Conservation (phyloP, 2,797 vertebrate genomes). For the Rhynchonycteris naso region DNA sequence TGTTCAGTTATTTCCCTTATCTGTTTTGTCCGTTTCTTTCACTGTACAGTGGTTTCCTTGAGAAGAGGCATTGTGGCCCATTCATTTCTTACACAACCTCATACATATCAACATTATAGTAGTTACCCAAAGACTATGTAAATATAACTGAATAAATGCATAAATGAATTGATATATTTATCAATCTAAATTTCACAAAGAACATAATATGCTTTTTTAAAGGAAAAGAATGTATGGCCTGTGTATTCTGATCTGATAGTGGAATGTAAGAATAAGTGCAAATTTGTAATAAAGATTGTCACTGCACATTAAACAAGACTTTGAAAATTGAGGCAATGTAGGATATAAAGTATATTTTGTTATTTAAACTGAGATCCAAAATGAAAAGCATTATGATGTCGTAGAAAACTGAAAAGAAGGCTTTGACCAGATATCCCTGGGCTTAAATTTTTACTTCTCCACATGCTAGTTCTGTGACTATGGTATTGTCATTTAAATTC, state of each 20-base stretch:
- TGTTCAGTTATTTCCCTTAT: not conserved
- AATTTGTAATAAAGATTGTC: not conserved
- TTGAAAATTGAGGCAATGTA: not conserved
- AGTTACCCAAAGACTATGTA: not conserved
- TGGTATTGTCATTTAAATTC: not conserved
- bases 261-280: not conserved
- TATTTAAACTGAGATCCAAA: not conserved
- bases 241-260: not conserved
- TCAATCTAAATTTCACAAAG: not conserved
- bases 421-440: not conserved
- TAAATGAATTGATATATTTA: not conserved
- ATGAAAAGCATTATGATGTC: not conserved
- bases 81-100: not conserved
- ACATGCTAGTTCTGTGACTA: not conserved
- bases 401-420: not conserved
- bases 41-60: not conserved
- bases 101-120: not conserved
- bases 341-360: not conserved
- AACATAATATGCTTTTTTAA: not conserved
- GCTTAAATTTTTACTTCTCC: not conserved
- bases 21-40: not conserved
- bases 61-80: not conserved
- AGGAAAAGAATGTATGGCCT: not conserved
- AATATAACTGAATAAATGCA: not conserved
- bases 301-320: not conserved